Base-by-base conservation (phyloP, 2,113 vertebrate genomes). In the Xiphias gladius region DNA sequence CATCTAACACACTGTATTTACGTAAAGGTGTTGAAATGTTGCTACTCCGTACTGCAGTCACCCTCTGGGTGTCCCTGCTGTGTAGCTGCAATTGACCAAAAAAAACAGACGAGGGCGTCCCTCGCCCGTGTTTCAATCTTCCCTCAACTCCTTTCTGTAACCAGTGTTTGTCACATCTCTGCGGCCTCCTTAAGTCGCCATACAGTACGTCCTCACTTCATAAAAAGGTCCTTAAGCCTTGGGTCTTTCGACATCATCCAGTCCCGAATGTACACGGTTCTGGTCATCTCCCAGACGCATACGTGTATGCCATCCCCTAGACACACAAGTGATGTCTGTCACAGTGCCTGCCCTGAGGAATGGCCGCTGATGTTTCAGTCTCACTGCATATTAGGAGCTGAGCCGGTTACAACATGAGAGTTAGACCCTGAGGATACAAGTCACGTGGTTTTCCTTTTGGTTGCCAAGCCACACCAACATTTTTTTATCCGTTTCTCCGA, bases 21-120 rank as follows among this genome's bases (percentile, higher is more conserved):
- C 0, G 26, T 17, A 26, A 16, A 32, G 22, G 0, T 8, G n/a
- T 11, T 54, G 19, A 39, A 14, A 30, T 7, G 5, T 14, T 13
- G 14, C 32, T 39, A 7, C 32, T 46, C 14, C 13, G 35, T 52
- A 4, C n/a, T 73, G 70, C 65, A 30, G 3, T 30, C 39, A 12
- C 55, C 43, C 3, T 24, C 19, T 37, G 55, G 13, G 19, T 58
- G n/a, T 28, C 28, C 2, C 37, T 5, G 13, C 12, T 74, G 2
- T 70, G 24, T 8, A 37, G 41, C 8, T 64, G 54, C 61, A 82
- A 35, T 72, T 43, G n/a, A 37, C 37, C 6, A 16, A 54, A 43
- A 24, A 5, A 26, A 32, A 80, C 93, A 92, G 64, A 57, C 8
- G 90, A 76, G 87, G 92, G 84, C 68, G 37, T 66, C 39, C 52